A percentile compares a stretch with the other conserved stretches of the same genome.
These are phyloP conservation scores for Aromia moschata DNA, from an alignment of 2,888 invertebrate genomes.

Conservation along the genomic window DNA sequence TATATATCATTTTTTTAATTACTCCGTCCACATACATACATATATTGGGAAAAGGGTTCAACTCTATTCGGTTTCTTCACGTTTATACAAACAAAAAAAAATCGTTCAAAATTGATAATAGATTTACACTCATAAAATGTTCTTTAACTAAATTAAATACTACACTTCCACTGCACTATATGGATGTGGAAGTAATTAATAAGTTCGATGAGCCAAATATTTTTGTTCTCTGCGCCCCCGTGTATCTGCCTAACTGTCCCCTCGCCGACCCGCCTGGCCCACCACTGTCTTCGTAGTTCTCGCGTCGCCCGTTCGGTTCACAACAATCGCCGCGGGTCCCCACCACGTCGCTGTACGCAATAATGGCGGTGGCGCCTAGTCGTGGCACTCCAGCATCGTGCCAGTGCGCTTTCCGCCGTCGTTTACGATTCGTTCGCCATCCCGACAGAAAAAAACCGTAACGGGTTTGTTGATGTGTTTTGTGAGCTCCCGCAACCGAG, in stretches of 20 bases:
- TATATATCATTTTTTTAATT: no score
- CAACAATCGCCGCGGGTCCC: constrained; percentile 22
- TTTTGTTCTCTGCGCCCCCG: no score
- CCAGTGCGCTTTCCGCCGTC: constrained; percentile 35
- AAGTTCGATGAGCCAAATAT: neutral
- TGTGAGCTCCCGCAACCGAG: constrained; percentile 25
- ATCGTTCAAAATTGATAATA: no score
- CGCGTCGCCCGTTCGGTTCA: constrained; percentile 10
- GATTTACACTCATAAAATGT: no score
- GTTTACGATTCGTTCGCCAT: constrained; percentile 28
- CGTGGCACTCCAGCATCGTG: constrained; percentile 46
- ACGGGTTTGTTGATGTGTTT: constrained; percentile 18
- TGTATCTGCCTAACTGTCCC: neutral
- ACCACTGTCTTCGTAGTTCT: neutral
- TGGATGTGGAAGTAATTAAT: neutral
- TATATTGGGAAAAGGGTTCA: no score
- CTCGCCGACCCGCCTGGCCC: neutral
- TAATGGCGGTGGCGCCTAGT: constrained; percentile 50
- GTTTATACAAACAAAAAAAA: no score
- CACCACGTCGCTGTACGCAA: constrained; percentile 34
- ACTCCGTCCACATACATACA: no score
- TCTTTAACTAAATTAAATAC: neutral
- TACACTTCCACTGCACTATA: neutral
- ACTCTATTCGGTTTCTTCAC: no score
- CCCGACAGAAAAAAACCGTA: constrained; percentile 30